These are phyloP conservation scores for Lagodon rhomboides DNA, from an alignment of 2,797 vertebrate species.

Conservation along the genomic window DNA sequence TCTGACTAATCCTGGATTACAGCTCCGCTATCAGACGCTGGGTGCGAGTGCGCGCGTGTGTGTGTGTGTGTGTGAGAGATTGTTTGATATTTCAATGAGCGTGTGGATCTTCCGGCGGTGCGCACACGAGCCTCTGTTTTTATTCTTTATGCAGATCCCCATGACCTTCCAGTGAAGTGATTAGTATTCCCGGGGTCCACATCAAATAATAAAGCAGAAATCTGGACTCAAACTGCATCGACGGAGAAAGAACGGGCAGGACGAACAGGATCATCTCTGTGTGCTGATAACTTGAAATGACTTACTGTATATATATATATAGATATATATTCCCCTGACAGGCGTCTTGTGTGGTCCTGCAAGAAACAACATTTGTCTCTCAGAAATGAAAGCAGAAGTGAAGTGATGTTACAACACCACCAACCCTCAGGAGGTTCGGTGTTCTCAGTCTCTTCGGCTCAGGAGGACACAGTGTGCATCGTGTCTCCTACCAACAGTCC, in stretches of 20 bases:
- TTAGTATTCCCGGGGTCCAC: background rate
- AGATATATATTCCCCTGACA: background rate
- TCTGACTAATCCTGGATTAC: conserved; percentile 73
- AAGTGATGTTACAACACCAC: background rate
- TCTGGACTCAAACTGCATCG: background rate
- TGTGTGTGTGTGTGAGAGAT: background rate
- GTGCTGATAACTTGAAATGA: background rate
- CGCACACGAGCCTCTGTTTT: background rate
- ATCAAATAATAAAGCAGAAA: background rate
- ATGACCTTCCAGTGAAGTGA: background rate
- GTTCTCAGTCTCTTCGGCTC: background rate
- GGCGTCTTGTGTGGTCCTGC: background rate
- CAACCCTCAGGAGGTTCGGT: background rate
- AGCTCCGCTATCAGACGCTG: conserved; percentile 28
- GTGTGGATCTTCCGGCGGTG: conserved; percentile 3
- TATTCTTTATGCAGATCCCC: background rate
- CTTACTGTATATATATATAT: background rate
- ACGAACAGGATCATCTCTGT: background rate
- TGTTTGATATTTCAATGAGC: conserved; percentile 40
- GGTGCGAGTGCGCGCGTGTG: background rate
- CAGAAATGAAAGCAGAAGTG: background rate
- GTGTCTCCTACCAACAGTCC: background rate
- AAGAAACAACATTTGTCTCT: background rate
- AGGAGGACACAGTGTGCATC: background rate
- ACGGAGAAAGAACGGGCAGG: background rate